Evolutionary conservation across 1,140 invertebrate genomes (phyloP).

Genomic region (Calliphora vicina): DNA sequence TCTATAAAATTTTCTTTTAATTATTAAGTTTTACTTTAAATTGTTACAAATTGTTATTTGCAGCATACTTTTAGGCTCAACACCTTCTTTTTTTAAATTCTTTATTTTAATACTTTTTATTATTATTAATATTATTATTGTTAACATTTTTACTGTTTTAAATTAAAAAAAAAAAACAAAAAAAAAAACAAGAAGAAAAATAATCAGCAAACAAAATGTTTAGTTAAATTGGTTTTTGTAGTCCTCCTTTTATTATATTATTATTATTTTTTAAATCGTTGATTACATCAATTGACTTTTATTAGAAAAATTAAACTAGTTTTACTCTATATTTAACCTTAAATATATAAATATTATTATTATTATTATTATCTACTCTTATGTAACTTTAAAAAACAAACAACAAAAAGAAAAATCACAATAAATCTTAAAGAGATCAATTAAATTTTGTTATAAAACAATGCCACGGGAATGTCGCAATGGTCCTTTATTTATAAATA

Average conservation of each 20-base stretch:
- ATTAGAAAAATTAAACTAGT: not conserved
- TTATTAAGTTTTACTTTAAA: not conserved
- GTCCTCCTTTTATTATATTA: not conserved
- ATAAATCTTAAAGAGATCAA: constrained; percentile 6
- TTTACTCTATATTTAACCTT: not conserved
- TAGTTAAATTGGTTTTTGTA: constrained; percentile 10
- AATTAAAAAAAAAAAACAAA: not conserved
- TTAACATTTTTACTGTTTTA: not conserved
- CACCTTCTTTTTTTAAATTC: not conserved
- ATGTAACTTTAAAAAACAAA: not conserved
- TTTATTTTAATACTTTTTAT: not conserved
- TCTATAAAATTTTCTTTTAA: not conserved
- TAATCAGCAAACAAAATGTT: not conserved
- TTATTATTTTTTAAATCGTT: not conserved
- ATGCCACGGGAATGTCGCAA: not conserved
- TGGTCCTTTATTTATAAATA: not conserved
- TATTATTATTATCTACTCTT: not conserved
- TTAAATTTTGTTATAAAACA: constrained; percentile 1
- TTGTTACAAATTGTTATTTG: constrained; percentile 1
- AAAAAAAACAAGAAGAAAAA: no score
- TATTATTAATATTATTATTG: not conserved
- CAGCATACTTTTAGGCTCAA: not conserved
- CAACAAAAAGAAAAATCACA: not conserved
- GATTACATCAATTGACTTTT: constrained; percentile 2
- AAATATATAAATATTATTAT: not conserved